Base-by-base conservation (phyloP, 2,888 invertebrate genomes). In the Meloe dianella region DNA sequence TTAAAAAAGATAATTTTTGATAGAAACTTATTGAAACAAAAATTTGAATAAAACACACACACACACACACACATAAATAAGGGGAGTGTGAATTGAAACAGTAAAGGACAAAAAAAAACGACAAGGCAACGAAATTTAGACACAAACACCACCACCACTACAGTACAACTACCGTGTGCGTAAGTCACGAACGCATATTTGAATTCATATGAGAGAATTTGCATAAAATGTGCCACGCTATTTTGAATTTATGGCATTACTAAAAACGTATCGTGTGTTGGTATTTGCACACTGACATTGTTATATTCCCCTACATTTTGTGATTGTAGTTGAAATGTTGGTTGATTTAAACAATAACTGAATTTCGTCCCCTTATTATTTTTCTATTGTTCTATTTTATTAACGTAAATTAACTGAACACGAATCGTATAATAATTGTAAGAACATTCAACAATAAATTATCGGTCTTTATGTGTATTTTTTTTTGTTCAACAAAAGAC, bases 151-250 rank as follows among this genome's bases (percentile, higher is more conserved):
- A 41, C 41, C 3, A 41, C 10, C 7, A 32, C 9, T 32, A 10
- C 35, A n/a, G n/a, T 35, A 35, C 35, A 7, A 35, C 35, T 14
- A 60, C 22, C 14, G 8, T 64, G 73, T 76, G 76, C 74, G 76
- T 76, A 76, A 71, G 73, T 73, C 76, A 73, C 76, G 74, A 74
- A 74, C 74, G 75, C 74, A 75, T 74, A 74, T 75, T 72, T 75
- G 74, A 76, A 75, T 76, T 74, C 74, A 74, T 75, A 75, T 73
- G 71, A 72, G 72, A 64, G 56, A 66, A 75, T 76, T 76, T 75
- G 73, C 76, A 76, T 76, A 75, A 76, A 76, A 73, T 76, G 73
- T 70, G 71, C 75, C 76, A 76, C 75, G 75, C 74, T 68, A 76
- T 71, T 67, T 66, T 57, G 72, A 71, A 76, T 76, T 76, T 76